Evolutionary conservation across 2,113 vertebrate genomes (phyloP).

Genomic region (Phaetusa simplex): DNA sequence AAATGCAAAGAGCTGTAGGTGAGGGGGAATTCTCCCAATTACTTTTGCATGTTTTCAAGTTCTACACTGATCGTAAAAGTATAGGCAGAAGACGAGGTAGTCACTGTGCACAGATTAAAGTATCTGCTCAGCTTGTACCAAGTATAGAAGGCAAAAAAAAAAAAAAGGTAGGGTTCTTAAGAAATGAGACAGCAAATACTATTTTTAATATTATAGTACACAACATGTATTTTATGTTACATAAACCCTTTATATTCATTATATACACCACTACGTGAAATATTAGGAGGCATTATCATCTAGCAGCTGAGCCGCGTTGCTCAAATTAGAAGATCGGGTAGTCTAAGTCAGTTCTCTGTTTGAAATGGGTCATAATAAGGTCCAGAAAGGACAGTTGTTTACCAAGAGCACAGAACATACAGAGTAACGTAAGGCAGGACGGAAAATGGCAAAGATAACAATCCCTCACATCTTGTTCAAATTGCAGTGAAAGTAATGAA

Average conservation of each 20-base stretch:
- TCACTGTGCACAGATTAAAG: neutral
- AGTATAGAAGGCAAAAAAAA: neutral
- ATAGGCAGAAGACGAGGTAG: neutral
- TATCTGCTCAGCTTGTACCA: neutral
- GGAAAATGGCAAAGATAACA: neutral
- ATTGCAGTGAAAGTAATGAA: neutral
- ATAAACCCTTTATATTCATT: neutral
- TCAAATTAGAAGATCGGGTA: neutral
- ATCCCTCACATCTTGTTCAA: neutral
- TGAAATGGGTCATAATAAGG: neutral
- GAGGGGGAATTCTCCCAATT: neutral
- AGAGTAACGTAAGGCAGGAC: neutral
- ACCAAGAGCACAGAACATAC: neutral
- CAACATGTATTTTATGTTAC: neutral
- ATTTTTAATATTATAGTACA: neutral
- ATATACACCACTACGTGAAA: neutral
- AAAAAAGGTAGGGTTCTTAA: neutral
- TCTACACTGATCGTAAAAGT: neutral
- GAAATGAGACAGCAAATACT: neutral
- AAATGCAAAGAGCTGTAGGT: neutral
- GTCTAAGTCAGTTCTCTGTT: neutral
- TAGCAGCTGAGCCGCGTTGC: neutral
- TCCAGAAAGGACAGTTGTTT: neutral
- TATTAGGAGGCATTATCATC: neutral
- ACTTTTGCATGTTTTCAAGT: neutral